These are phyloP conservation scores for Pomatostomus ruficeps DNA, from an alignment of 2,113 vertebrate genomes.

Conservation along the genomic window DNA sequence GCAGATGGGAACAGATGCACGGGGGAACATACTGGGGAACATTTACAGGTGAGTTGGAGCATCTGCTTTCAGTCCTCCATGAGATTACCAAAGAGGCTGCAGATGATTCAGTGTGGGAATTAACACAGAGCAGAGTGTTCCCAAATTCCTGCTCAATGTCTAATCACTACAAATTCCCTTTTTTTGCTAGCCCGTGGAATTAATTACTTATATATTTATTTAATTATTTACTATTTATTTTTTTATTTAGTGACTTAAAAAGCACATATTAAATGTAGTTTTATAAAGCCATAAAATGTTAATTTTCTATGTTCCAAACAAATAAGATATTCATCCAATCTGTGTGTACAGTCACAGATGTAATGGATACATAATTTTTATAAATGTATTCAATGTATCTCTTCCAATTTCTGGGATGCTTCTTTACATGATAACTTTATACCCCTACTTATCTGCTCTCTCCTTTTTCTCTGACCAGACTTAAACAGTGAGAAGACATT, in stretches of 20 bases:
- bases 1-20: rapidly evolving
- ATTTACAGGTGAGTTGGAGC: background rate
- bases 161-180: background rate
- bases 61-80: background rate
- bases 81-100: background rate
- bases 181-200: background rate
- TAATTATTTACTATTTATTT: background rate
- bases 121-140: background rate
- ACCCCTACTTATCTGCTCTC: background rate
- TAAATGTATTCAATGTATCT: background rate
- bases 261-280: background rate
- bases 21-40: background rate
- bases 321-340: background rate
- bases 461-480: background rate
- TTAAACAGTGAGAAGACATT: background rate
- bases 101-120: background rate
- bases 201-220: background rate
- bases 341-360: background rate
- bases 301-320: background rate
- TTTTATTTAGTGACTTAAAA: background rate
- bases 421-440: background rate
- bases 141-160: background rate
- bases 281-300: background rate
- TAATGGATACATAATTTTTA: background rate
- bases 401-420: background rate